Conservation (phyloP, 2,888 invertebrate genomes). For the Cerastis leucographa region DNA sequence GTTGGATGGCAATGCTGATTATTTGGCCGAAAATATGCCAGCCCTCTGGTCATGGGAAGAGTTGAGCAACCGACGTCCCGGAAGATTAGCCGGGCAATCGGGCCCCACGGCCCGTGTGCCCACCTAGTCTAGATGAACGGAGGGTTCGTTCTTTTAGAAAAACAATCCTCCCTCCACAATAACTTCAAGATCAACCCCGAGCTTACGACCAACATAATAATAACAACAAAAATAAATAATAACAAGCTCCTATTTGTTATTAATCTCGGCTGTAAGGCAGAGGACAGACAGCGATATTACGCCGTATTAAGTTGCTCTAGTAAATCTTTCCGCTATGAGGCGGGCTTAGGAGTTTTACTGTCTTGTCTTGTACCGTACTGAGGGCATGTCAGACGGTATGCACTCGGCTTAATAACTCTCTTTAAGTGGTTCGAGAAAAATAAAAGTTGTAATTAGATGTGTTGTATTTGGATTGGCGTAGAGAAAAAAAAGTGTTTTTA, state of each 20-base stretch:
- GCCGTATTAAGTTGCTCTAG: constrained; percentile 87
- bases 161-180: not conserved
- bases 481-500: no score
- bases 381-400: constrained; percentile 69
- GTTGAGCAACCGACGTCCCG: not conserved
- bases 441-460: constrained; percentile 55
- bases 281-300: constrained; percentile 81
- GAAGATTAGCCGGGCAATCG: not conserved
- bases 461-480: constrained; percentile 15
- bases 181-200: not conserved
- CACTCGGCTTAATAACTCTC: constrained; percentile 64
- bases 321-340: constrained; percentile 87
- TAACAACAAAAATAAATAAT: constrained; percentile 53
- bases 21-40: not conserved
- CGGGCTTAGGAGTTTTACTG: constrained; percentile 90
- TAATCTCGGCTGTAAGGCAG: constrained; percentile 67
- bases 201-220: constrained; percentile 33
- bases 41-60: not conserved
- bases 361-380: constrained; percentile 72
- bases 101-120: not conserved
- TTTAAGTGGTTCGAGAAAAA: constrained; percentile 50
- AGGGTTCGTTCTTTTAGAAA: not conserved
- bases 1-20: not conserved
- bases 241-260: constrained; percentile 61
- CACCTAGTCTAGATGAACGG: not conserved